Base-by-base conservation (phyloP, 2,888 invertebrate genomes). In the Suillia variegata region DNA sequence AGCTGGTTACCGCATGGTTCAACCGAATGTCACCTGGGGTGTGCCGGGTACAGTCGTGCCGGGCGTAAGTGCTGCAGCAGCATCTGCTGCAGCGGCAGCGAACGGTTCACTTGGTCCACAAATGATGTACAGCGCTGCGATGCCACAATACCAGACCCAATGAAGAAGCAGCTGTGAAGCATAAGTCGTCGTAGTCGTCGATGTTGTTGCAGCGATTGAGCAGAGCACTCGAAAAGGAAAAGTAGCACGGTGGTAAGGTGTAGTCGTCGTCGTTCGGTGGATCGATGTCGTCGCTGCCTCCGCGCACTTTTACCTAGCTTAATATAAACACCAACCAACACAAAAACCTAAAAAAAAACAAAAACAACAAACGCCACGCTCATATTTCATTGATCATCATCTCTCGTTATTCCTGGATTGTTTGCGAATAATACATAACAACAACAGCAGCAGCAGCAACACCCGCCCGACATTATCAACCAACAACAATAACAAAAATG, bases 81-180 rank as follows among this genome's bases (percentile, higher is more conserved):
- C 85, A 58, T 82, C 84, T 62, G 82, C 82, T 38, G 83, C 83
- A 54, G 81, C 81, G 62, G 80, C 76, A 61, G 80, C 85, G 76
- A 84, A 84, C 69, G 87, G 86, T 68, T 85, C 84, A 70, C 85
- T 87, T 79, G 77, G 83, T 80, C 84, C 87, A 81, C 86, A 85
- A 83, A 86, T 85, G 75, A 87, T 90, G 88, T 90, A 89, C 76
- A 84, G 85, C 78, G 79, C 82, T 70, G 86, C 89, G 81, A 89
- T 92, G 86, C 90, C 90, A 79, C 90, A 93, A 85, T 93, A 92
- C 85, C 92, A 90, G 78, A 88, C 92, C 83, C 93, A 93, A 90
- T 93, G 92, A 89, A 79, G 69, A 67, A n/a, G n/a, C n/a, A n/a
- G n/a, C n/a, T n/a, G n/a, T 75, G 67, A 77, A 67, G 71, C 69